phyloP scores from a whole-genome alignment of 2,797 vertebrate species.

The Rhabdomys pumilio region DNA sequence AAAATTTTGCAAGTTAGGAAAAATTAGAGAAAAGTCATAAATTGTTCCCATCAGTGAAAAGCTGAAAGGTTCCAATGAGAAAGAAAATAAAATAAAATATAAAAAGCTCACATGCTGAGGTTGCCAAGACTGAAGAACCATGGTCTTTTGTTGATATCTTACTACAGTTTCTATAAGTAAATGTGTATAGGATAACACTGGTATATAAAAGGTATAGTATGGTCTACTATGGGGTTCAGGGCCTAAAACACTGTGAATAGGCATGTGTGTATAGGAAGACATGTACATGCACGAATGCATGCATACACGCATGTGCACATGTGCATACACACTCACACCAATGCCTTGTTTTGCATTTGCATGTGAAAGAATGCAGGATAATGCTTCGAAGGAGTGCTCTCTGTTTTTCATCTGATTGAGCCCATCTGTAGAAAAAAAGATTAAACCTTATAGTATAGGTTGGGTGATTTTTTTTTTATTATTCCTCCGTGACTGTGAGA shows the following conservation, averaged over 20 bases:
- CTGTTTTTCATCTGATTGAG: slow-evolving; percentile 31
- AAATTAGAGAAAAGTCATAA: not conserved
- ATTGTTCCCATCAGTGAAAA: not conserved
- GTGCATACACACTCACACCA: not conserved
- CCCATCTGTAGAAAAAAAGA: slow-evolving; percentile 38
- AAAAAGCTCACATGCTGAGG: not conserved
- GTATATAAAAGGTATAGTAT: not conserved
- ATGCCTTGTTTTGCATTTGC: not conserved
- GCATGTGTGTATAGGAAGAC: not conserved
- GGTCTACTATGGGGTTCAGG: not conserved
- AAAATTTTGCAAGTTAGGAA: not conserved
- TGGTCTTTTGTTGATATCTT: not conserved
- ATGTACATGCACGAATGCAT: too few species aligned
- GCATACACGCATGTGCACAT: too few species aligned
- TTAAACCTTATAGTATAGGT: not conserved
- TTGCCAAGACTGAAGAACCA: not conserved
- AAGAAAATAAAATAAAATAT: not conserved
- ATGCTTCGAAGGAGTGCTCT: not conserved
- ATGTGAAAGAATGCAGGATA: not conserved
- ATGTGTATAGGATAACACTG: not conserved
- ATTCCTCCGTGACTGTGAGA: not conserved
- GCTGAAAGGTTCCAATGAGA: not conserved
- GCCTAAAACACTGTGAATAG: not conserved
- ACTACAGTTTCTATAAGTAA: not conserved
- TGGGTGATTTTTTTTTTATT: not conserved